These are phyloP conservation scores for Takifugu flavidus DNA, from an alignment of 2,113 vertebrate genomes.

Conservation along the genomic window DNA sequence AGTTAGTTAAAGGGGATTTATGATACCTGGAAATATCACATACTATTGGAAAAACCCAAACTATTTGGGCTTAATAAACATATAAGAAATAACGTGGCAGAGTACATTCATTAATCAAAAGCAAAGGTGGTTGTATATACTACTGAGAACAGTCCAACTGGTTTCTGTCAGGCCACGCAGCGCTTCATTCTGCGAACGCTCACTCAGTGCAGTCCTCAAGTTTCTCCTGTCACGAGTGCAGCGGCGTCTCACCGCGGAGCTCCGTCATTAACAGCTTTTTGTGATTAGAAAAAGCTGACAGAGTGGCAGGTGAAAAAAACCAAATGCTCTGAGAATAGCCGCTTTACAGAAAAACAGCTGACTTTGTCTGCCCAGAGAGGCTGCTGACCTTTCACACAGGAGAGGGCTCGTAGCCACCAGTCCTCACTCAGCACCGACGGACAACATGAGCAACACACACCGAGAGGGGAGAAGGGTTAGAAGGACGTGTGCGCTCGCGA, in stretches of 20 bases:
- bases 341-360: conserved; percentile 63
- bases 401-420: conserved; percentile 63
- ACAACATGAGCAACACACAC: conserved; percentile 62
- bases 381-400: conserved; percentile 57
- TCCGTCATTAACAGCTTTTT: conserved; percentile 54
- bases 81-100: too few species aligned
- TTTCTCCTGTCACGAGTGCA: conserved; percentile 24
- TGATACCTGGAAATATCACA: too few species aligned
- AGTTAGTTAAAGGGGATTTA: neutral
- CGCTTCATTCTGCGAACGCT: neutral
- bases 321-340: conserved; percentile 57
- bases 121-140: neutral
- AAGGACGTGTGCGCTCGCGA: conserved; percentile 3
- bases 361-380: conserved; percentile 55
- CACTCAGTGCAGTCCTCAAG: neutral
- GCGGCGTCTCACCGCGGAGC: conserved; percentile 15
- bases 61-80: too few species aligned
- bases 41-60: too few species aligned
- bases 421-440: conserved; percentile 63
- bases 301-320: conserved; percentile 34
- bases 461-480: conserved; percentile 36
- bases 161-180: conserved; percentile 20
- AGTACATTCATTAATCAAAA: too few species aligned
- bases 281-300: conserved; percentile 61
- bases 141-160: neutral